Evolutionary conservation across 1,140 invertebrate genomes (phyloP).

Genomic region (Pissodes strobi): DNA sequence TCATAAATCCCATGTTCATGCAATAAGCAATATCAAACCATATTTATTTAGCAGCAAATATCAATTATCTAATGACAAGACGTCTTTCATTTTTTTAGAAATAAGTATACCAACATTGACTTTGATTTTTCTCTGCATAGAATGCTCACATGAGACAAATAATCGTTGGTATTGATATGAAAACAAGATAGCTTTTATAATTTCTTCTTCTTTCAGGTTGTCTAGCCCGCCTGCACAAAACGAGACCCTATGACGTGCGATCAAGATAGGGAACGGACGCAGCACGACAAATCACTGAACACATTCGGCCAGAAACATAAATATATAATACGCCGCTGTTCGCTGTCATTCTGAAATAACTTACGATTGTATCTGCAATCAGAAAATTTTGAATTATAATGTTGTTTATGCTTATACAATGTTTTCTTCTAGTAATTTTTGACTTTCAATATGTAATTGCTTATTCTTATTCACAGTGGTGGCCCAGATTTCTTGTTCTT

Average conservation of each 20-base stretch:
- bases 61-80: no score
- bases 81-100: no score
- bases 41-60: no score
- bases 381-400: conserved; percentile 27
- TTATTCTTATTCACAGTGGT: no score
- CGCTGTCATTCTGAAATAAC: conserved; percentile 24
- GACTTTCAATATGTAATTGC: no score
- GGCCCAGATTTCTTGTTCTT: no score
- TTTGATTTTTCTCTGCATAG: no score
- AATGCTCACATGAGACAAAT: not conserved
- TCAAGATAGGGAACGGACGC: conserved; percentile 20
- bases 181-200: conserved; percentile 17
- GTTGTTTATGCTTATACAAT: not conserved
- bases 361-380: conserved; percentile 27
- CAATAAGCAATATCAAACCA: no score
- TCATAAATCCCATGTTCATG: no score
- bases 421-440: no score
- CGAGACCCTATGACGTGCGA: conserved; percentile 16
- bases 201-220: conserved; percentile 24
- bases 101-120: no score
- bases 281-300: conserved; percentile 30
- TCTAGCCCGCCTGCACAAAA: conserved; percentile 11
- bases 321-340: conserved; percentile 26
- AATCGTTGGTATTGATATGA: conserved; percentile 12
- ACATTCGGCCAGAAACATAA: conserved; percentile 30